A percentile compares a stretch with the other conserved stretches of the same genome.
These are phyloP conservation scores for Epizoanthus stellaris DNA, from an alignment of 92 coral and sea anemone genomes.

Conservation along the genomic window DNA sequence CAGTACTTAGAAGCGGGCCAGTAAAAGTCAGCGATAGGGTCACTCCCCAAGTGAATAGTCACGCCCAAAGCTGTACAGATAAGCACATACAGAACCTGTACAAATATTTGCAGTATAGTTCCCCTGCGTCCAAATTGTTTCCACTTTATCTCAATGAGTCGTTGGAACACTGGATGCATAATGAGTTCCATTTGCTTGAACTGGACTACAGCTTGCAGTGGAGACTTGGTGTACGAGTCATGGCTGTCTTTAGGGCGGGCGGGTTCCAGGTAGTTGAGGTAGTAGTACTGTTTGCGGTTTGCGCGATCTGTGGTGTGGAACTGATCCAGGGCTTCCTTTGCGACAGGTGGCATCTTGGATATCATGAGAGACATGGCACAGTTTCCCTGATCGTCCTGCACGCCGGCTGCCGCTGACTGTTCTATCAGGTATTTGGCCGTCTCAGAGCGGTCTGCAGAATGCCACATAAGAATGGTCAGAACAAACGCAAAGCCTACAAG, in stretches of 20 bases:
- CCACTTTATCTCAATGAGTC: slow-evolving; percentile 96
- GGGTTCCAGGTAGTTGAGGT: slow-evolving; percentile 89
- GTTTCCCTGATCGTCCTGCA: slow-evolving; percentile 80
- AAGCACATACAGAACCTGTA: slow-evolving; percentile 81
- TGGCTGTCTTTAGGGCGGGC: slow-evolving; percentile 46
- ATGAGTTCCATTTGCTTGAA: slow-evolving; percentile 96
- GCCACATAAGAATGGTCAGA: background rate
- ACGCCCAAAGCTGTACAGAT: slow-evolving; percentile 91
- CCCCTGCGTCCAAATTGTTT: slow-evolving; percentile 88
- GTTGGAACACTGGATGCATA: slow-evolving; percentile 97
- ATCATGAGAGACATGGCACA: slow-evolving; percentile 93
- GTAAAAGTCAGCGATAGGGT: slow-evolving; percentile 59
- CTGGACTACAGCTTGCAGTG: slow-evolving; percentile 81
- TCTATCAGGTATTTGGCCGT: slow-evolving; percentile 90
- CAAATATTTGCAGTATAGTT: slow-evolving; percentile 69
- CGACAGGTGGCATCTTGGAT: slow-evolving; percentile 99
- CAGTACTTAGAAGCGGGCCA: slow-evolving; percentile 79
- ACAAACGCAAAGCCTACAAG: background rate
- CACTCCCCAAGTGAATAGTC: slow-evolving; percentile 81
- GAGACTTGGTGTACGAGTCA: slow-evolving; percentile 71
- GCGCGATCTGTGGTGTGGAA: slow-evolving; percentile 97
- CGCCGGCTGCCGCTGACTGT: slow-evolving; percentile 83
- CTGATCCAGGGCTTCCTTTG: slow-evolving; percentile 96
- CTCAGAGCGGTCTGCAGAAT: slow-evolving; percentile 89
- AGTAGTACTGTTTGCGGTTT: slow-evolving; percentile 92